These are phyloP conservation scores for Heterohyrax brucei DNA, from an alignment of 2,797 vertebrate genomes.

Conservation along the genomic window DNA sequence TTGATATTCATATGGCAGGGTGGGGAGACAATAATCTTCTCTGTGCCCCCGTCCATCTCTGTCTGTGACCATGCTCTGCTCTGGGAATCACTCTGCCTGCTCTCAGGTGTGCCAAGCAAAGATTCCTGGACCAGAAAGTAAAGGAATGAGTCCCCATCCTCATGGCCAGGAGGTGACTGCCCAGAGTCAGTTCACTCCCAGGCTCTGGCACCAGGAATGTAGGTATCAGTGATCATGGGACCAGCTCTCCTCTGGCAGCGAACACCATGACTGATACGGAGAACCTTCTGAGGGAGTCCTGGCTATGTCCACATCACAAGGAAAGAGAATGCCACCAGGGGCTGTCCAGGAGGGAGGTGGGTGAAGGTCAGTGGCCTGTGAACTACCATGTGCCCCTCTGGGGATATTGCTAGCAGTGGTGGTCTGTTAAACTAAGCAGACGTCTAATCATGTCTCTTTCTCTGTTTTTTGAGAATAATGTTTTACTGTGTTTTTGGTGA, in stretches of 20 bases:
- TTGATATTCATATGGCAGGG: neutral
- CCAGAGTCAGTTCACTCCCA: neutral
- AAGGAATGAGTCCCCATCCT: neutral
- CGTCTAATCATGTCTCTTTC: neutral
- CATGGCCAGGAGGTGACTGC: neutral
- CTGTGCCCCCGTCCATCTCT: neutral
- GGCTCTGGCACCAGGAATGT: neutral
- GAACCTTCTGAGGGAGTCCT: neutral
- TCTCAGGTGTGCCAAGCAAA: neutral
- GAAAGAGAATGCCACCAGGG: neutral
- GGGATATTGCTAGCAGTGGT: neutral
- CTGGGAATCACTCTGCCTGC: neutral
- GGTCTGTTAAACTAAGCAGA: neutral
- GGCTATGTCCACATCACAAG: neutral
- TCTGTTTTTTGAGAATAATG: too few species aligned
- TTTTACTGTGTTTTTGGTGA: too few species aligned
- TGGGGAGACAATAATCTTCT: neutral
- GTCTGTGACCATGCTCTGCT: neutral
- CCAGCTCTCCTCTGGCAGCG: neutral
- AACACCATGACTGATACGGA: neutral
- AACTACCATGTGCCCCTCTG: neutral
- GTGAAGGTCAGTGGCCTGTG: neutral
- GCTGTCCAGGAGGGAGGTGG: neutral
- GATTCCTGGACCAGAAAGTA: neutral
- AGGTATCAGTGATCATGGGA: neutral